phyloP scores from a whole-genome alignment of 2,888 invertebrate species.

The Eupithecia subfuscata region DNA sequence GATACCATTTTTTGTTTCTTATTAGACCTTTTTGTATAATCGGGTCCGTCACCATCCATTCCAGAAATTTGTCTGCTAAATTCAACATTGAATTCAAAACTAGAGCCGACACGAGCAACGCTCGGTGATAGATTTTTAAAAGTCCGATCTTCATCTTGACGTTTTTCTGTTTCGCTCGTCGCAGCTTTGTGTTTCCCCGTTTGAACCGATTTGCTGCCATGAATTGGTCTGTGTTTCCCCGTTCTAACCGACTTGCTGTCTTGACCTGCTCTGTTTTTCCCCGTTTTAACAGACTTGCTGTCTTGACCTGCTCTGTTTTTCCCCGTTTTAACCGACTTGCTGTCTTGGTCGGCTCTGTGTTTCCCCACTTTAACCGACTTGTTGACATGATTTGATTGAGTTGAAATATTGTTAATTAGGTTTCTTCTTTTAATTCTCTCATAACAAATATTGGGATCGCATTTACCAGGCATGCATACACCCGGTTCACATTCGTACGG shows the following conservation, averaged over 20 bases:
- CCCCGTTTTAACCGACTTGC: neutral
- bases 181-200: neutral
- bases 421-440: constrained; percentile 48
- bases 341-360: neutral
- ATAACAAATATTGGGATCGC: constrained; percentile 50
- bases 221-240: neutral
- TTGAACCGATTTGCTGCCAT: neutral
- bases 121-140: neutral
- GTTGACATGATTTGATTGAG: constrained; percentile 16
- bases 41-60: neutral
- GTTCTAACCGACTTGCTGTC: neutral
- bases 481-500: constrained; percentile 52
- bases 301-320: neutral
- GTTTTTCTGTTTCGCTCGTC: neutral
- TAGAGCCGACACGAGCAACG: neutral
- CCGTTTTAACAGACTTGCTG: neutral
- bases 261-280: neutral
- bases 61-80: neutral
- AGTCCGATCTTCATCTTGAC: neutral
- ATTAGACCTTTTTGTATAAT: neutral
- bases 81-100: neutral
- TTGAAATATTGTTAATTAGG: neutral
- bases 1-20: neutral
- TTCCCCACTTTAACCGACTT: neutral
- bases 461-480: constrained; percentile 50